These are phyloP conservation scores for Leptosomus discolor DNA, from an alignment of 2,113 vertebrate genomes.

Conservation along the genomic window DNA sequence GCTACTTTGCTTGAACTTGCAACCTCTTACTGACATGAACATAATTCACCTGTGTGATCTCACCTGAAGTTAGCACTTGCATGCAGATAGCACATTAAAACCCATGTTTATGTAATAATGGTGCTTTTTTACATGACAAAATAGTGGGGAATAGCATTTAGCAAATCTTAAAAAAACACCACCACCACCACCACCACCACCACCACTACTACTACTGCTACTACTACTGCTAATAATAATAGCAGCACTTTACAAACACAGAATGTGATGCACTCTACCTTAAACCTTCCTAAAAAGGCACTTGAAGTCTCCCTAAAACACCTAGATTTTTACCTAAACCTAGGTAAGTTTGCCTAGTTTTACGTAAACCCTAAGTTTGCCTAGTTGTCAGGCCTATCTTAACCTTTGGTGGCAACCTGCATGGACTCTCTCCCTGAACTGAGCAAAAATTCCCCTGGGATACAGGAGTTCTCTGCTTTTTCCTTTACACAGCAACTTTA, in stretches of 20 bases:
- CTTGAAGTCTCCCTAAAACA: not conserved
- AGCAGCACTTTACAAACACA: not conserved
- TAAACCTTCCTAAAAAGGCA: not conserved
- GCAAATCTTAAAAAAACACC: not conserved
- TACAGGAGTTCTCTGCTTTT: not conserved
- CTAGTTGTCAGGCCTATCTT: not conserved
- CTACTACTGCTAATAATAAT: too few relatives aligned
- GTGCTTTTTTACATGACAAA: not conserved
- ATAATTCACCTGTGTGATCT: not conserved
- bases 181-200: too few relatives aligned
- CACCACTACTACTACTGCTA: too few relatives aligned
- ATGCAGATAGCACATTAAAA: not conserved
- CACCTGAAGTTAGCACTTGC: not conserved
- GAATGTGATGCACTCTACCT: too few relatives aligned
- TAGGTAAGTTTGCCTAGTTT: not conserved
- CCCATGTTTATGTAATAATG: not conserved
- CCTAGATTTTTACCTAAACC: too few relatives aligned
- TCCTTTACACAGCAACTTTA: not conserved
- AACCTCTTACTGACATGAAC: not conserved
- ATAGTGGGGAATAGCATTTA: not conserved
- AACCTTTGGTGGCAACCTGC: accelerated
- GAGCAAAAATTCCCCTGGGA: not conserved
- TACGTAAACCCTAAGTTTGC: too few relatives aligned
- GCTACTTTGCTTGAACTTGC: not conserved
- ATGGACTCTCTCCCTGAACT: not conserved